Percentiles rank a stretch among this genome's conserved stretches.
Evolutionary conservation across 2,888 invertebrate species (phyloP).

Genomic region (Coenonympha glycerion): DNA sequence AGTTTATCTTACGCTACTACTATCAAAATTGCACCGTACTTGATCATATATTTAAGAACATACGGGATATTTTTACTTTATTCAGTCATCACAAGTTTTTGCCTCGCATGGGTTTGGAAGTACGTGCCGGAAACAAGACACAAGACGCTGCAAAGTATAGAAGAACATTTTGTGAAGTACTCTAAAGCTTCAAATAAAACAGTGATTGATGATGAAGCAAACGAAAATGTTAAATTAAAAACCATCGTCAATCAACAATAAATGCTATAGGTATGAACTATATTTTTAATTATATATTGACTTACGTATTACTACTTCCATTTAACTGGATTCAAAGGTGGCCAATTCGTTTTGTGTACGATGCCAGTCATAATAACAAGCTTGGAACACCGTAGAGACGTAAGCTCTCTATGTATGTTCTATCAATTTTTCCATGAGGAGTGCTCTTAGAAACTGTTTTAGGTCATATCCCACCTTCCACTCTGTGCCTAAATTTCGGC

Average conservation of each 20-base stretch:
- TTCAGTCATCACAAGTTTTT: conserved; percentile 15
- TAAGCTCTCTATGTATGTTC: no score
- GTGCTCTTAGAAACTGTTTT: no score
- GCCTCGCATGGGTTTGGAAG: conserved; percentile 16
- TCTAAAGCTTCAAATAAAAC: background rate
- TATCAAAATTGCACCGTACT: conserved; percentile 21
- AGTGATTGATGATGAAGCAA: background rate
- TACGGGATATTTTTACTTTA: conserved; percentile 20
- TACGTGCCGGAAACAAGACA: conserved; percentile 23
- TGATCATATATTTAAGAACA: conserved; percentile 15
- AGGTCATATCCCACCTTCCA: no score
- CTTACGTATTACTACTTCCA: no score
- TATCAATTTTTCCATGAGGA: no score
- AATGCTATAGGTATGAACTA: no score
- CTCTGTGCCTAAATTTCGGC: no score
- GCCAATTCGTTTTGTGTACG: no score
- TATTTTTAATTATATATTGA: no score
- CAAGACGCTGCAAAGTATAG: conserved; percentile 22
- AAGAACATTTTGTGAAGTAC: conserved; percentile 11
- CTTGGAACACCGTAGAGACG: no score
- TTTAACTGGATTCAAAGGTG: no score
- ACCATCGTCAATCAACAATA: background rate
- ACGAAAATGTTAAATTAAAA: conserved; percentile 8
- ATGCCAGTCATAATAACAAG: no score
- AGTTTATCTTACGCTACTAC: conserved; percentile 17